Conservation (phyloP, 2,797 vertebrate genomes). For the Tragelaphus eurycerus region DNA sequence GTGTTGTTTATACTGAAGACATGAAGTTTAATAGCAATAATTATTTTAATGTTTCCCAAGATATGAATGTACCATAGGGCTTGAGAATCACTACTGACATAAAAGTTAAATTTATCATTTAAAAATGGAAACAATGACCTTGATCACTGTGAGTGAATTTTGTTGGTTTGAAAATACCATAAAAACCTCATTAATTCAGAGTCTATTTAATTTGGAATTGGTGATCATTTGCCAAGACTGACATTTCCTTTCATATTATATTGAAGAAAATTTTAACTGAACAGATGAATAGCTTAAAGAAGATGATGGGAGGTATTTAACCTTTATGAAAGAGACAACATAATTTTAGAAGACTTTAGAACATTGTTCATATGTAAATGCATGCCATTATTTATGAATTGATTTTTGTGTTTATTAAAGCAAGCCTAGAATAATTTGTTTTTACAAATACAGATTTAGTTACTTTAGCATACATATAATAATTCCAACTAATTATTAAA, state of each 20-base stretch:
- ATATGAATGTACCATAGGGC: background rate
- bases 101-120: slow-evolving; percentile 55
- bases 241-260: slow-evolving; percentile 57
- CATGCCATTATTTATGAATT: slow-evolving; percentile 59
- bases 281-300: slow-evolving; percentile 59
- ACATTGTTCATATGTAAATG: slow-evolving; percentile 68
- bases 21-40: background rate
- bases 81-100: slow-evolving; percentile 27
- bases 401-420: slow-evolving; percentile 53
- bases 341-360: slow-evolving; percentile 61
- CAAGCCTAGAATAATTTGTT: slow-evolving; percentile 53
- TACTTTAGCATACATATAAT: slow-evolving; percentile 49
- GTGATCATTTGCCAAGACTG: slow-evolving; percentile 33
- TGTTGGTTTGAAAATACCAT: slow-evolving; percentile 25
- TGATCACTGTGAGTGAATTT: slow-evolving; percentile 38
- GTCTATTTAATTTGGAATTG: slow-evolving; percentile 59
- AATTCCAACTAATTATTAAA: slow-evolving; percentile 55
- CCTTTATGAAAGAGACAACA: slow-evolving; percentile 55
- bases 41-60: slow-evolving; percentile 41
- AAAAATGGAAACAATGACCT: slow-evolving; percentile 22
- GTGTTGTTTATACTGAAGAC: background rate
- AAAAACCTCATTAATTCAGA: slow-evolving; percentile 65
- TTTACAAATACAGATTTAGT: slow-evolving; percentile 60
- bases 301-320: slow-evolving; percentile 36
- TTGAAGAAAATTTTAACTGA: slow-evolving; percentile 50